Conservation (phyloP, 2,113 vertebrate species). For the Microtus ochrogaster region DNA sequence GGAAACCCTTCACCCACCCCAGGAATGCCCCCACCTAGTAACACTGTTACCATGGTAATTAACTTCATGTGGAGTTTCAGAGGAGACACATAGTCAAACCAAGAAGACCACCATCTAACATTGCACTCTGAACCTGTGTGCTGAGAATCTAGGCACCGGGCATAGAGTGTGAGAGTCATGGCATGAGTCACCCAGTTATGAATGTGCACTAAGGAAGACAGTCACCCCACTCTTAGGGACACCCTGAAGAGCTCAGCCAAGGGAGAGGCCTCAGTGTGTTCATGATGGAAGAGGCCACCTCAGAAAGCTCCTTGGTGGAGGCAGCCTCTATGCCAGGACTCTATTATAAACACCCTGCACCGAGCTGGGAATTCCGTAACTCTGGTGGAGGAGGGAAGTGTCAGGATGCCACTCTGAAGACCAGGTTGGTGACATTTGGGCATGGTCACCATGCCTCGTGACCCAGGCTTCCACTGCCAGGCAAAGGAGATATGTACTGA, state of each 20-base stretch:
- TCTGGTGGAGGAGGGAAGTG: background rate
- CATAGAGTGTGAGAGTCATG: background rate
- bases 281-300: background rate
- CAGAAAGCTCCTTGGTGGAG: background rate
- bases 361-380: background rate
- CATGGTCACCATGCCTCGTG: background rate
- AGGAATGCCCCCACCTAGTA: background rate
- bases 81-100: background rate
- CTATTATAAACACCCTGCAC: background rate
- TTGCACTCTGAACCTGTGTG: background rate
- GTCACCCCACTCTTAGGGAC: background rate
- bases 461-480: background rate
- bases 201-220: background rate
- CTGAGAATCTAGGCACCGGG: background rate
- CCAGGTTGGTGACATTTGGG: background rate
- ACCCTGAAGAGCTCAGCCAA: background rate
- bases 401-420: background rate
- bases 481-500: background rate
- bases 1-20: no score
- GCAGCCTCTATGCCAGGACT: background rate
- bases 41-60: background rate
- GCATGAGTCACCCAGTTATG: background rate
- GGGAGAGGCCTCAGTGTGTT: background rate
- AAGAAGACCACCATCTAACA: background rate
- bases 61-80: background rate